These are phyloP conservation scores for Dinomys branickii DNA, from an alignment of 2,113 vertebrate species.

Conservation along the genomic window DNA sequence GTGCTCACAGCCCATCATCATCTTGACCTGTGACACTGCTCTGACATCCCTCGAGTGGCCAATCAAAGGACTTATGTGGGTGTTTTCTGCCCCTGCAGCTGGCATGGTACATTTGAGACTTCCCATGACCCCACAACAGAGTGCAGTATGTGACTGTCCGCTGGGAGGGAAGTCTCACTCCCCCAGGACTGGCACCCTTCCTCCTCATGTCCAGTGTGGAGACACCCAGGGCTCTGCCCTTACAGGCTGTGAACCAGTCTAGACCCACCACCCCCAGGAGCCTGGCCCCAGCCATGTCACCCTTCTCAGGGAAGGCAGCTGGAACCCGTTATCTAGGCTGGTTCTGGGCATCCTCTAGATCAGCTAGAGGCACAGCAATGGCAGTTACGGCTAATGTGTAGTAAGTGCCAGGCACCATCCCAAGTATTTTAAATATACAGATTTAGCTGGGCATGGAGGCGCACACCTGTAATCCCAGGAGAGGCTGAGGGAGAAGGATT, in stretches of 20 bases:
- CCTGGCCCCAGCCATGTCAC: not conserved
- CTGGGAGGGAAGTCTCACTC: not conserved
- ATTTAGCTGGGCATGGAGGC: not conserved
- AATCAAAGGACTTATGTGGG: not conserved
- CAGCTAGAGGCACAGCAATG: rapidly evolving
- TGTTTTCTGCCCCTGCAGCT: not conserved
- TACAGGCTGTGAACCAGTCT: not conserved
- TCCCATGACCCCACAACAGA: not conserved
- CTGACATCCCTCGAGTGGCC: not conserved
- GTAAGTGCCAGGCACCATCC: not conserved
- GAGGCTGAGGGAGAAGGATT: not conserved
- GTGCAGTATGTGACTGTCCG: rapidly evolving
- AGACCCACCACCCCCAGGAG: not conserved
- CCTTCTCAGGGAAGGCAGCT: not conserved
- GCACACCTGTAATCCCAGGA: not conserved
- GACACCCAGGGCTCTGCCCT: not conserved
- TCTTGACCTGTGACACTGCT: not conserved
- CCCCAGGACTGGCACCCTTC: not conserved
- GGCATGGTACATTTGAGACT: not conserved
- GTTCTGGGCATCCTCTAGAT: too few relatives aligned
- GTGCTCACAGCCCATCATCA: not conserved
- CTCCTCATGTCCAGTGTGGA: not conserved
- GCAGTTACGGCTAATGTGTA: rapidly evolving
- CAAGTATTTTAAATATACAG: not conserved
- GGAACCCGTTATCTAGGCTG: rapidly evolving